A percentile compares a stretch with the other conserved stretches of the same genome.
These are phyloP conservation scores for Drosophila takahashii DNA, from an alignment of 1,140 invertebrate species.

Conservation along the genomic window DNA sequence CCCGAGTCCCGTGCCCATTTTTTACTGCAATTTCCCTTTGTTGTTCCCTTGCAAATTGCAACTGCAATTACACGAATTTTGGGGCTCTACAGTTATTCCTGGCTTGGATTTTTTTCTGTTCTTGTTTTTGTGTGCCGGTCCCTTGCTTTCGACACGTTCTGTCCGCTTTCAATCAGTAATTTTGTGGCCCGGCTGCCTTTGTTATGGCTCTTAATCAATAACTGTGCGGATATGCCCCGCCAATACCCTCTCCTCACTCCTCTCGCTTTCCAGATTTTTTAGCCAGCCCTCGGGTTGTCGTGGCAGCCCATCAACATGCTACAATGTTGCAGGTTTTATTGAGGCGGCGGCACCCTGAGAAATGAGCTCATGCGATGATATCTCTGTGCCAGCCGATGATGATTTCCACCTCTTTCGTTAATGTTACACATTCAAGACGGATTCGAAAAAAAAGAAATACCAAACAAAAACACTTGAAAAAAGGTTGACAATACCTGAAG, in stretches of 20 bases:
- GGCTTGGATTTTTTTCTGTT: conserved; percentile 5
- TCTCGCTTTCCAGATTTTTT: background rate
- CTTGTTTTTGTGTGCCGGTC: background rate
- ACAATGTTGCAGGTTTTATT: conserved; percentile 74
- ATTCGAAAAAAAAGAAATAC: background rate
- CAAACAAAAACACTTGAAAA: background rate
- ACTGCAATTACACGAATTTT: conserved; percentile 72
- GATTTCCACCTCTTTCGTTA: background rate
- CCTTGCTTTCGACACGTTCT: conserved; percentile 49
- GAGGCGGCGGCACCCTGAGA: conserved; percentile 39
- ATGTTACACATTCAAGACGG: conserved; percentile 1
- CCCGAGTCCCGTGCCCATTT: conserved; percentile 31
- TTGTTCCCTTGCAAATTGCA: conserved; percentile 53
- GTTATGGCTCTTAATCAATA: conserved; percentile 81
- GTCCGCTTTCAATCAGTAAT: conserved; percentile 73
- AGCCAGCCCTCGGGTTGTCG: conserved; percentile 44
- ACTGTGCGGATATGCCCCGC: conserved; percentile 51
- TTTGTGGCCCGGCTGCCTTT: conserved; percentile 46
- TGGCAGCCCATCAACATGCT: conserved; percentile 72
- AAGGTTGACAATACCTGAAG: conserved; percentile 1
- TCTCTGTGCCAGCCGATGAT: conserved; percentile 2
- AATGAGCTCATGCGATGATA: conserved; percentile 23
- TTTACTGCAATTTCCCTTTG: conserved; percentile 29
- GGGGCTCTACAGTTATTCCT: conserved; percentile 50
- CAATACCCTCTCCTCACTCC: background rate